phyloP scores from a whole-genome alignment of 2,888 invertebrate genomes.

The Lasius platythorax region DNA sequence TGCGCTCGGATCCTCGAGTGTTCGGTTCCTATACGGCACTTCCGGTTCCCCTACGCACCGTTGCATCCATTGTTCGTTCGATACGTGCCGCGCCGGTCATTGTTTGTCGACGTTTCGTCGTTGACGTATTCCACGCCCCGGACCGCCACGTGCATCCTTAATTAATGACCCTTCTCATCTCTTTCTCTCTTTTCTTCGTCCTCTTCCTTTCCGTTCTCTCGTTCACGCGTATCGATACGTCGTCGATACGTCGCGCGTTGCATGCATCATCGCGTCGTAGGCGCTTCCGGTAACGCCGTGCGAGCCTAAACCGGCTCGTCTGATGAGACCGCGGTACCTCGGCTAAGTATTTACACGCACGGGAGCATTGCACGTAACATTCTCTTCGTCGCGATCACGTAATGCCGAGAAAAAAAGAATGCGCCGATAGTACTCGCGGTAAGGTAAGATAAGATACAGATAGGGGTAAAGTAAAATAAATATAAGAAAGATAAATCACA shows the following conservation, averaged over 20 bases:
- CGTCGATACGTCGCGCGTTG: slow-evolving; percentile 77
- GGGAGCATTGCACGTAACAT: slow-evolving; percentile 23
- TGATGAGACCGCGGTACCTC: neutral
- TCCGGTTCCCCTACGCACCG: slow-evolving; percentile 77
- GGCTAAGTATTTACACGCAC: neutral
- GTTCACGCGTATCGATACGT: slow-evolving; percentile 64
- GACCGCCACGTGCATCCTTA: slow-evolving; percentile 78
- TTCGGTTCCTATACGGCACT: slow-evolving; percentile 76
- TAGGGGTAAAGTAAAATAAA: neutral
- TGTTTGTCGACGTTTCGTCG: slow-evolving; percentile 78
- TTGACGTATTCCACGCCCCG: slow-evolving; percentile 74
- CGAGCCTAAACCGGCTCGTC: slow-evolving; percentile 46
- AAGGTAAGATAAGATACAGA: neutral
- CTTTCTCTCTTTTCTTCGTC: slow-evolving; percentile 34
- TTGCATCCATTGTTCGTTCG: slow-evolving; percentile 81
- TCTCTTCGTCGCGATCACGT: neutral
- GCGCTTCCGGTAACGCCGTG: slow-evolving; percentile 75
- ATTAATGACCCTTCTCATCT: slow-evolving; percentile 76
- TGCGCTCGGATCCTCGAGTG: slow-evolving; percentile 56
- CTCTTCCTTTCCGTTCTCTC: slow-evolving; percentile 46
- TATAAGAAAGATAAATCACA: neutral
- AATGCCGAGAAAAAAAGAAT: slow-evolving; percentile 3
- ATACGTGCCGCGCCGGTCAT: slow-evolving; percentile 73
- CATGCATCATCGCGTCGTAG: slow-evolving; percentile 75
- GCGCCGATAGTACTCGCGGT: neutral